Percentiles rank a stretch among this genome's conserved stretches.
These are phyloP conservation scores for Cheiracanthium punctorium DNA, from an alignment of 2,888 invertebrate genomes.

Conservation along the genomic window DNA sequence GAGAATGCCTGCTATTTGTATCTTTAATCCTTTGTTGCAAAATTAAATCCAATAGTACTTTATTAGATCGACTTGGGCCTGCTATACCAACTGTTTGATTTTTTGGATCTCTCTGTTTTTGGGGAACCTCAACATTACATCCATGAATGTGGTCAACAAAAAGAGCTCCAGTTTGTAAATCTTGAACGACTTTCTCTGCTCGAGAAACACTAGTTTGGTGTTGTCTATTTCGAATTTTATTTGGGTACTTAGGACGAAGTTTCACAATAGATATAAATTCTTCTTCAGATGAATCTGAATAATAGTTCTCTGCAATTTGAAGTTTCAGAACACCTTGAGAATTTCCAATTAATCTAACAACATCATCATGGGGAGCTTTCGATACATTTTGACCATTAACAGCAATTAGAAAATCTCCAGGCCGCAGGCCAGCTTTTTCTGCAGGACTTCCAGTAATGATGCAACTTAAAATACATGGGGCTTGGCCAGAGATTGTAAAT, in stretches of 20 bases:
- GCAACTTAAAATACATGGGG: conserved; percentile 95
- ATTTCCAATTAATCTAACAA: conserved; percentile 91
- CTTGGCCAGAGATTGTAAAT: conserved; percentile 97
- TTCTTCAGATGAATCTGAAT: conserved; percentile 90
- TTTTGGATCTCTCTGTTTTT: conserved; percentile 37
- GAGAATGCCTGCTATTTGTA: conserved; percentile 33
- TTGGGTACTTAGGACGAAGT: conserved; percentile 76
- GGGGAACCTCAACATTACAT: conserved; percentile 35
- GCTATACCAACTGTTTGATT: conserved; percentile 23
- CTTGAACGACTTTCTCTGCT: conserved; percentile 79
- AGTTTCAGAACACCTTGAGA: conserved; percentile 88
- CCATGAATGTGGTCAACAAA: conserved; percentile 74
- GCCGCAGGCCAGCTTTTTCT: conserved; percentile 90
- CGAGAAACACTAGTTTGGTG: conserved; percentile 75
- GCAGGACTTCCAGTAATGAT: conserved; percentile 94
- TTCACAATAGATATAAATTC: conserved; percentile 74
- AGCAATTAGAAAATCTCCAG: conserved; percentile 93
- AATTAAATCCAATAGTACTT: conserved; percentile 68
- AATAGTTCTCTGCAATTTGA: conserved; percentile 90
- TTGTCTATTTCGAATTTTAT: conserved; percentile 73
- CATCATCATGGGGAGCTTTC: conserved; percentile 93
- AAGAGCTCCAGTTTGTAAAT: conserved; percentile 79
- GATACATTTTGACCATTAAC: conserved; percentile 94
- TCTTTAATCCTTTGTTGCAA: conserved; percentile 70
- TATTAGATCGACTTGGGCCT: conserved; percentile 63